Evolutionary conservation across 2,888 invertebrate species (phyloP).

Genomic region (Drosophila yooni): DNA sequence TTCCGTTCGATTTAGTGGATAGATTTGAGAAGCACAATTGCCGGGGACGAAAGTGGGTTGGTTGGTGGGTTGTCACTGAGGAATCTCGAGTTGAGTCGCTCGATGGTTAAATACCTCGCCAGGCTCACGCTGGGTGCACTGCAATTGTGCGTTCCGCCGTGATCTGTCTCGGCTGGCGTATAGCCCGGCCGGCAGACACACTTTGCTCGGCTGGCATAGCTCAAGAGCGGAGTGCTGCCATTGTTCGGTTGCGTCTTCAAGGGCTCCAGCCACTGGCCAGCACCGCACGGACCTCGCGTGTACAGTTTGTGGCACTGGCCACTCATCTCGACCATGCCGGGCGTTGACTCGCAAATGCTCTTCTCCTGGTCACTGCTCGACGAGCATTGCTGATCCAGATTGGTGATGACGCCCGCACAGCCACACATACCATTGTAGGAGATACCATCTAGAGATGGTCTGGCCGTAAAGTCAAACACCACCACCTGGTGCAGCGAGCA

Average conservation of each 20-base stretch:
- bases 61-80: slow-evolving; percentile 44
- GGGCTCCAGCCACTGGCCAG: slow-evolving; percentile 90
- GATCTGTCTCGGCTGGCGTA: slow-evolving; percentile 59
- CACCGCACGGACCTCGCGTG: slow-evolving; percentile 91
- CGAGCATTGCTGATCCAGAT: slow-evolving; percentile 84
- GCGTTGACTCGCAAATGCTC: slow-evolving; percentile 87
- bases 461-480: slow-evolving; percentile 91
- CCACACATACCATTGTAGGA: slow-evolving; percentile 93
- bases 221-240: slow-evolving; percentile 44
- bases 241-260: slow-evolving; percentile 83
- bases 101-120: slow-evolving; percentile 88
- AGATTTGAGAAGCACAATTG: slow-evolving; percentile 25
- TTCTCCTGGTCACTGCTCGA: slow-evolving; percentile 55
- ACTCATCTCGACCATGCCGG: slow-evolving; percentile 88
- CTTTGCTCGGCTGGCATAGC: slow-evolving; percentile 84
- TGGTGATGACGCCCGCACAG: slow-evolving; percentile 86
- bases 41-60: slow-evolving; percentile 31
- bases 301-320: slow-evolving; percentile 91
- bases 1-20: slow-evolving; percentile 16
- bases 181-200: slow-evolving; percentile 91
- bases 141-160: slow-evolving; percentile 85
- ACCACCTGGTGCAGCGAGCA: slow-evolving; percentile 90
- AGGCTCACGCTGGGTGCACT: slow-evolving; percentile 88
- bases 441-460: slow-evolving; percentile 92
- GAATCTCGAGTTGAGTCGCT: slow-evolving; percentile 71